Base-by-base conservation (phyloP, 2,113 vertebrate species). In the Xenus cinereus region DNA sequence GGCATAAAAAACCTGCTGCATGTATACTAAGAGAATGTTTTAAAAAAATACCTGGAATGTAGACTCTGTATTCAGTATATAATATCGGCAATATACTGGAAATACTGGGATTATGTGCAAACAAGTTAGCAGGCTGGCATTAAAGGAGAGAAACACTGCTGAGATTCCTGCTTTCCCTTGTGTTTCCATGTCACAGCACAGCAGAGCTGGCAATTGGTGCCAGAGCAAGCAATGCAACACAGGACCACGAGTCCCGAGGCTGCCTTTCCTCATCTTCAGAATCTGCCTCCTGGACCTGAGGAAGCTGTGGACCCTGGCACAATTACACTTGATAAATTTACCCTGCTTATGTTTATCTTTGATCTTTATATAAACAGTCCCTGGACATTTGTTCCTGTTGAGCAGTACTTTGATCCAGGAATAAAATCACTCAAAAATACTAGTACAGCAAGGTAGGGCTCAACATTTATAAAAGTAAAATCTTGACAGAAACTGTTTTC, bases 281-380 rank as follows among this genome's bases (percentile, higher is more conserved):
- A 32, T 23, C 37, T 33, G 56, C 43, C 66, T 84, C 48, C 26
- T 28, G 8, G 30, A 27, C 53, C 62, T 32, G 2, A 6, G 59
- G 45, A n/a, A 93, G 30, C 60, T 67, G 5, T 6, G 60, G n/a
- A 59, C 86, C 45, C 54, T 18, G 67, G 32, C 67, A 64, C 89
- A 92, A 92, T 92, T 78, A 93, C 54, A 84, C 54, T 54, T 84
- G 83, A 17, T 57, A 54, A 7, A 7, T 89, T 50, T 90, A 51
- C 86, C 60, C 80, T 87, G 81, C 43, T 94, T 89, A 91, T 64
- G 53, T 75, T 23, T 22, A 68, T 73, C 89, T 95, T 96, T 97
- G 94, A 96, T 92, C 93, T 89, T 53, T 69, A 37, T 43, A 89
- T 81, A 95, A 96, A 93, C 76, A 96, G 73, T 96, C 95, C 64